Base-by-base conservation (phyloP, 2,113 vertebrate species). In the Gymnorhina tibicen region DNA sequence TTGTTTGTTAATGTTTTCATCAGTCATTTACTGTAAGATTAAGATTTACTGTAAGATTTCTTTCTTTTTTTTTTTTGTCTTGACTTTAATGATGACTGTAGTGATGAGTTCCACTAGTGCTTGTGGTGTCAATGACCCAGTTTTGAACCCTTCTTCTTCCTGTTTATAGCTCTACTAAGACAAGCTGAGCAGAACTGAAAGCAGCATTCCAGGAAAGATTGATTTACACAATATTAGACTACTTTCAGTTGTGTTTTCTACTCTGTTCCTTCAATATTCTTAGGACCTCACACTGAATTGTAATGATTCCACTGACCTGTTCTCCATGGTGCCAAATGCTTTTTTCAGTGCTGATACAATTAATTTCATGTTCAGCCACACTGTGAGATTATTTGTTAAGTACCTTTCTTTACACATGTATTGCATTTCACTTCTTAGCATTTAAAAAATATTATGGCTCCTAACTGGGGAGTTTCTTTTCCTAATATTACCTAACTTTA, bases 131-230 rank as follows among this genome's bases (percentile, higher is more conserved):
- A 84, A 19, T 91, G 92, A 93, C 86, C 63, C 79, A 59, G 42
- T 77, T 83, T 69, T 96, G 79, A 94, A 94, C 91, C 7, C 47
- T 85, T 72, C 59, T 85, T 60, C 49, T 88, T 95, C 92, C 88
- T 92, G 94, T 95, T 97, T 93, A 86, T 70, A 81, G 50, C 47
- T 91, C 79, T 74, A n/a, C 63, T 63, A 72, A 70, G 79, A 68
- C 59, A 93, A 88, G 49, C 47, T 69, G 50, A 84, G 56, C 59
- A 92, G 75, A 85, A 87, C 7, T 73, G 74, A 93, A 53, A 3
- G 6, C 17, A 84, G 19, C 26, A 74, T 89, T 69, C 50, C 76
- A 86, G 76, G 30, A 94, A 91, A 81, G 67, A 88, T 6, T 86
- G 63, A 93, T 91, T 92, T 93, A 74, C 37, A 88, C 46, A 86